Base-by-base conservation (phyloP, 2,888 invertebrate species). In the Aleiodes alternator region DNA sequence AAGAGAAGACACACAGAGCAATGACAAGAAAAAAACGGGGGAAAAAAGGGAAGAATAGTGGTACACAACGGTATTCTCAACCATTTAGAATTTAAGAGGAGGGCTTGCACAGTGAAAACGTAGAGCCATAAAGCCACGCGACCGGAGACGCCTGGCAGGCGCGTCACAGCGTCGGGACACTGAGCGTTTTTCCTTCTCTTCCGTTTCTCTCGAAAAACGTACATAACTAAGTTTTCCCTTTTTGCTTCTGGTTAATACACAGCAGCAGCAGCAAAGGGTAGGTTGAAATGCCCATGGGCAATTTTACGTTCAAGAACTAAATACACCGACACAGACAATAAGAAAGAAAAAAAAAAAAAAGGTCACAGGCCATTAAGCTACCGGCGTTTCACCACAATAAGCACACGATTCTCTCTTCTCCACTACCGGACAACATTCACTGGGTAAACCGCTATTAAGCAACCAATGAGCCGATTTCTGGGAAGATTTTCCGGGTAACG, bases 391-490 rank as follows among this genome's bases (percentile, higher is more conserved):
- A 81, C 86, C 83, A 84, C 87, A 88, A 87, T 86, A 84, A 87
- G 86, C 84, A 84, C 81, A 83, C 82, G 81, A 77, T 82, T 79
- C 82, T 83, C 77, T 23, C 23, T 82, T 78, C 82, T 83, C 80
- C 80, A 83, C 80, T 77, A 76, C 81, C 83, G 86, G 83, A 84
- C 86, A 83, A 86, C 84, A 16, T 23, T 23, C 51, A 68, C 29
- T 14, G 88, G 88, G 85, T 86, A 86, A 68, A 89, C 89, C 89
- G 86, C 89, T 88, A 88, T 89, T 88, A 88, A 84, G 80, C 80
- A 84, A 80, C 84, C 87, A 89, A 89, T 89, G 88, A 88, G 85
- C 87, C 87, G 82, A 84, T 84, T 84, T 83, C 82, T 78, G 82
- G 82, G 53, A 66, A 81, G 85, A 86, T 87, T 86, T 84, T 82